Percentiles rank a stretch among this genome's conserved stretches.
Conservation (phyloP, 2,888 invertebrate species). For the Xanthostigma xanthostigma region DNA sequence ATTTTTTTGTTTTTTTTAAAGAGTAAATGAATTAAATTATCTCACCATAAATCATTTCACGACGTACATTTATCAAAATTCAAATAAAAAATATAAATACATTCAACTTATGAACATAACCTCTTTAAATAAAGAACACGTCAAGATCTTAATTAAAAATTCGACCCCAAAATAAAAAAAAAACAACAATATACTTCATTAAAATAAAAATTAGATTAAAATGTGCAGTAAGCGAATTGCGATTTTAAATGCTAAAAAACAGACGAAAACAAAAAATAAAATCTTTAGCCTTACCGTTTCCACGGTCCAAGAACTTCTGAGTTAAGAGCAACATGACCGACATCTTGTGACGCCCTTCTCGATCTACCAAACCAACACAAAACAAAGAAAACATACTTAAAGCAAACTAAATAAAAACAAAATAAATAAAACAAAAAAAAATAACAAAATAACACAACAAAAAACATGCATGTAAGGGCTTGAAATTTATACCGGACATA, state of each 20-base stretch:
- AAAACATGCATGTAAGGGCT: too few species aligned
- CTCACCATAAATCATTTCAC: too few species aligned
- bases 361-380: conserved; percentile 42
- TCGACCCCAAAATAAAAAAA: neutral
- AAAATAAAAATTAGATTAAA: conserved; percentile 7
- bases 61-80: too few species aligned
- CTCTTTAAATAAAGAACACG: neutral
- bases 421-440: conserved; percentile 9
- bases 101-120: too few species aligned
- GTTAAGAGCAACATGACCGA: conserved; percentile 45
- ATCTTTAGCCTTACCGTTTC: conserved; percentile 36
- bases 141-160: neutral
- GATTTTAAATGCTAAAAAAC: conserved; percentile 25
- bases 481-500: too few species aligned
- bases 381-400: conserved; percentile 2
- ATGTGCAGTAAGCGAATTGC: conserved; percentile 13
- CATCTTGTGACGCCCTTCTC: conserved; percentile 76
- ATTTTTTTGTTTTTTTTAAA: too few species aligned
- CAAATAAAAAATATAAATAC: too few species aligned
- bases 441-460: neutral
- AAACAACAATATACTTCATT: neutral
- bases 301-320: conserved; percentile 47
- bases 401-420: conserved; percentile 15
- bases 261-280: conserved; percentile 14
- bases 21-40: too few species aligned